Conservation (phyloP, 1,140 invertebrate genomes). For the Anthonomus grandis region DNA sequence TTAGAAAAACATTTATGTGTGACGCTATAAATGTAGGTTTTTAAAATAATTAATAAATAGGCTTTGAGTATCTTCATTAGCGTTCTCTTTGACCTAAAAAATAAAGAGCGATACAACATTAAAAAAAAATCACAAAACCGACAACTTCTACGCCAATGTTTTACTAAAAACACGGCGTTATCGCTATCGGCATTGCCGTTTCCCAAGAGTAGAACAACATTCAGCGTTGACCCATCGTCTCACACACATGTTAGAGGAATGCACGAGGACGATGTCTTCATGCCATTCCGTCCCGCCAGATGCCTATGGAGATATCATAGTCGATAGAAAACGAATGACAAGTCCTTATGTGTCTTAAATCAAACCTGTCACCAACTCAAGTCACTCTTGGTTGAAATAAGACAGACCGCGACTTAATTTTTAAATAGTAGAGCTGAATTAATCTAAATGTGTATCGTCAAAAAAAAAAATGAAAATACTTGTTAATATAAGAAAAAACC, state of each 20-base stretch:
- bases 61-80: no score
- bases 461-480: no score
- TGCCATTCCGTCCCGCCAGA: slow-evolving; percentile 29
- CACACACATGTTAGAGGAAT: slow-evolving; percentile 36
- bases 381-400: background rate
- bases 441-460: no score
- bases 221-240: slow-evolving; percentile 20
- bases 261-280: slow-evolving; percentile 35
- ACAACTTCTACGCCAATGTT: slow-evolving; percentile 2
- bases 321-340: slow-evolving; percentile 28
- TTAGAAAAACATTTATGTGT: no score
- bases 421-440: no score
- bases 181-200: slow-evolving; percentile 3
- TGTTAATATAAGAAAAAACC: no score
- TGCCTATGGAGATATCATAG: slow-evolving; percentile 39
- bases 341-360: slow-evolving; percentile 33
- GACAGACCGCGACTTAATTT: slow-evolving; percentile 11
- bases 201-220: slow-evolving; percentile 15
- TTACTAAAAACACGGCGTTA: background rate
- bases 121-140: no score
- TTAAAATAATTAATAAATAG: no score
- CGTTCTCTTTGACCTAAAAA: no score
- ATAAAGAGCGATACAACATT: no score
- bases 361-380: slow-evolving; percentile 24
- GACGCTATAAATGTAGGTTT: no score